Base-by-base conservation (phyloP, 2,888 invertebrate genomes). In the Lagria hirta region DNA sequence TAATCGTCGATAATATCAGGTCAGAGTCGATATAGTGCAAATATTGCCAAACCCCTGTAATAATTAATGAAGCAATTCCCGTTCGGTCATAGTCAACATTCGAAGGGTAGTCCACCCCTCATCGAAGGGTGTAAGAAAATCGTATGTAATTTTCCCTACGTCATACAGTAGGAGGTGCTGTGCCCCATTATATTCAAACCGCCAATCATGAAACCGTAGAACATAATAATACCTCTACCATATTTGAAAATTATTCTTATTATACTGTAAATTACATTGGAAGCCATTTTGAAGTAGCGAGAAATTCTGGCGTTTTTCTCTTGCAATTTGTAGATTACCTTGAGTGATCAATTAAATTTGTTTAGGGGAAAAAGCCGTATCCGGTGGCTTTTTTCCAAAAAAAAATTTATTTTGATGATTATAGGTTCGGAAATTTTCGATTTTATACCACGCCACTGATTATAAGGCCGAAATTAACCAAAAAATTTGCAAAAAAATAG, bases 161-260 rank as follows among this genome's bases (percentile, higher is more conserved):
- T 54, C 52, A 45, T 41, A 21, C 43, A 54, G 52, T 52, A 49
- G 62, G 62, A 56, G 62, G 59, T 43, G 51, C 57, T 48, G 43
- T 43, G 40, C 44, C 42, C 51, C 51, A 59, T 59, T 59, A 57
- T 58, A 41, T 57, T 49, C 40, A 37, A 47, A 52, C 57, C 53
- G 50, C 67, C 60, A 60, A 61, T 60, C 54, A 43, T 54, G 51
- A 51, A 52, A 50, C 54, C 49, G 45, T 49, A 48, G 33, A 51
- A 52, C 57, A 51, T 63, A 63, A 64, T 63, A 61, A 63, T 58
- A 59, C 54, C 58, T 58, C 66, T 59, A 66, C 69, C 69, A 68
- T 69, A 64, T 68, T 68, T 68, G 69, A 68, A 69, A 69, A 69
- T 69, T 68, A 66, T 69, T 66, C 69, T 65, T 68, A 68, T 69